Base-by-base conservation (phyloP, 2,888 invertebrate genomes). In the Lepidonotus clava region DNA sequence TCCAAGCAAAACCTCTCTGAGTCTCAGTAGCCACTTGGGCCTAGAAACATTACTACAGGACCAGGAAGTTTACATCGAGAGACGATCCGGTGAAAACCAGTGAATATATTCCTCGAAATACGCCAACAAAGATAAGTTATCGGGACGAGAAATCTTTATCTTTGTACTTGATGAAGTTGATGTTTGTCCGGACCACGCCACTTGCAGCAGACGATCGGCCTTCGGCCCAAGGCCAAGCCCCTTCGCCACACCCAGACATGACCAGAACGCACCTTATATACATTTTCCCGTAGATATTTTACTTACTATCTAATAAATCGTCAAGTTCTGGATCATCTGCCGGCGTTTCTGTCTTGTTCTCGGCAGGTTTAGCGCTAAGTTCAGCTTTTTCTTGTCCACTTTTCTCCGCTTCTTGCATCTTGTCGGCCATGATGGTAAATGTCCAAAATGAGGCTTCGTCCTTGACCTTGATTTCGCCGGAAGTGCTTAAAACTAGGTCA, bases 231-330 rank as follows among this genome's bases (percentile, higher is more conserved):
- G 38, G 24, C 2, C n/a, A 24, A 24, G 24, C 6, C 66, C n/a
- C 14, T 11, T 66, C 32, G 6, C 18, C 46, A 11, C 46, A 46
- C 8, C 8, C 46, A 8, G 18, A 8, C 46, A 46, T 46, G 46
- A 18, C 18, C 46, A 46, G 18, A 11, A 8, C 8, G 46, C 46
- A 46, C 18, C 18, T 46, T 11, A 11, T 8, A 11, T 46, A 46
- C 46, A 46, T 46, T 46, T 46, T 46, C 46, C 8, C n/a, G n/a
- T 11, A 18, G 46, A 46, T 11, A 6, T 14, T 8, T 66, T 38
- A 88, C 90, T 76, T 86, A 92, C 92, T 90, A 77, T 92, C 91
- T 84, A 92, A 88, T 6, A 92, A 87, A 21, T 90, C 90, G 83
- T 91, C 90, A 53, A 92, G 86, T 88, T 92, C 92, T 71, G 89